phyloP scores from a whole-genome alignment of 2,113 vertebrate genomes.

The Dryoscopus gambensis region DNA sequence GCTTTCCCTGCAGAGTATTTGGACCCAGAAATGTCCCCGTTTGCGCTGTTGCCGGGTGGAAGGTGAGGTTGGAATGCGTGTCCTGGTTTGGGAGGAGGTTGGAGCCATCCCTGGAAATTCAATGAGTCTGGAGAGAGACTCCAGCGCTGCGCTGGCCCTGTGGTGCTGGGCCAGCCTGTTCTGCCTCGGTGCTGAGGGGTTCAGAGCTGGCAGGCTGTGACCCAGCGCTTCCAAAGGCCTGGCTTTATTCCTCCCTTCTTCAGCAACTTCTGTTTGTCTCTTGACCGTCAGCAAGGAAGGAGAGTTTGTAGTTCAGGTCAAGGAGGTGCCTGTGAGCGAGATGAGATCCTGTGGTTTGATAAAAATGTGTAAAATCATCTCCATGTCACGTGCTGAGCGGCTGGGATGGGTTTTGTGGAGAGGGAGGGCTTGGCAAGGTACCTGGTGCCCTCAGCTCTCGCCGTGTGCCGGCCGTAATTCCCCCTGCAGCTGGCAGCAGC shows the following conservation, averaged over 20 bases:
- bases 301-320: fast-evolving
- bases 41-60: background rate
- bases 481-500: background rate
- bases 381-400: fast-evolving
- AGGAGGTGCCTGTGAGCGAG: background rate
- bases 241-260: background rate
- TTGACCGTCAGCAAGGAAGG: background rate
- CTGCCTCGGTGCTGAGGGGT: background rate
- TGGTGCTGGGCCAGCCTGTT: background rate
- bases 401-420: background rate
- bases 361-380: background rate
- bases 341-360: background rate
- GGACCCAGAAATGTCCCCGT: background rate
- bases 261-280: background rate
- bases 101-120: background rate
- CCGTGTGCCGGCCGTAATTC: background rate
- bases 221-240: background rate
- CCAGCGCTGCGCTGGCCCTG: background rate
- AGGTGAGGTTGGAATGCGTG: background rate
- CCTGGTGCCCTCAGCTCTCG: fast-evolving
- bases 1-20: background rate
- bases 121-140: background rate
- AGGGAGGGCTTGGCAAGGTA: background rate
- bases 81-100: background rate
- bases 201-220: background rate